Evolutionary conservation across 1,140 invertebrate genomes (phyloP), one percentile per base, ranked within the genome.

Genomic region (Schlechtendalia chinensis): DNA sequence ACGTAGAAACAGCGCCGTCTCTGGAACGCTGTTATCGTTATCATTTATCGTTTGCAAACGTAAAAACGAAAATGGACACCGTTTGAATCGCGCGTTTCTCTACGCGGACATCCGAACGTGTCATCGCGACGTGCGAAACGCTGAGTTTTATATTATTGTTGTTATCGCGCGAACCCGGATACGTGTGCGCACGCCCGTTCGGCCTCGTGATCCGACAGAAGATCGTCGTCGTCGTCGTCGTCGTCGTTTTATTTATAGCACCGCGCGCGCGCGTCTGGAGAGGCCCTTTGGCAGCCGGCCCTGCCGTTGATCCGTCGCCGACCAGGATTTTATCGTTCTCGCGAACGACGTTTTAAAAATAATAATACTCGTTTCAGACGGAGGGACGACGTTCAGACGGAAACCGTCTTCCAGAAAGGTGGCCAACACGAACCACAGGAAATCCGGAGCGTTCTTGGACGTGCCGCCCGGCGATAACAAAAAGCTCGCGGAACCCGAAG

Each of bases 381-480:
- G 39, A 5, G 39, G 39, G 53, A 32, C n/a, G 50, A 53, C n/a
- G 16, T 83, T 83, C 50, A 56, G 81, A 45, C 80, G 83, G 47
- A 83, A 83, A 82, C 81, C 82, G 16, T 83, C 82, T 16, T 75
- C 81, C 17, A 74, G 82, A 22, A 81, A 83, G 81, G n/a, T n/a
- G 81, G 82, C 81, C 17, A 82, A 82, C 56, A 82, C 82, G 10
- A 82, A 82, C 17, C 81, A 83, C 65, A 86, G 90, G 79, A 91
- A 90, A 84, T 92, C 91, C 61, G 91, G 91, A 81, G 91, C 92
- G 29, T 94, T 93, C 86, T 87, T 94, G 71, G 93, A 94, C 85
- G 93, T 94, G n/a, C 93, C 93, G 1, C 39, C 56, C 16, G 39
- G n/a, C 11, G 58, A 59, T 14, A 77, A 39, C 39, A 61, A 79